phyloP scores from a whole-genome alignment of 1,140 invertebrate genomes.

The Oscheius sp. region DNA sequence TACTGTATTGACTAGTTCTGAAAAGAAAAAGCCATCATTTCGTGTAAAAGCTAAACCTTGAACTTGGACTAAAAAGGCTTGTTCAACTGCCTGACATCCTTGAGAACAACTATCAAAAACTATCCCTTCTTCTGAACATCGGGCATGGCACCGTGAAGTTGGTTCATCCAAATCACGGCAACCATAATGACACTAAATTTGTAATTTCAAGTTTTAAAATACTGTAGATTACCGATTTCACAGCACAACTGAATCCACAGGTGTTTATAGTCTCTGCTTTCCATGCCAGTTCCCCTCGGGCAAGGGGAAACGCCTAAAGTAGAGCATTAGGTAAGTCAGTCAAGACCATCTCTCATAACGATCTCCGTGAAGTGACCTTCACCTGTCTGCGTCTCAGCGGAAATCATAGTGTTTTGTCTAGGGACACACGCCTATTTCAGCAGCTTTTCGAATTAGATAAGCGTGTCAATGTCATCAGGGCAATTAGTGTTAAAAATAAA shows the following conservation, averaged over 20 bases:
- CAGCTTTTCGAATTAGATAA: too few species aligned
- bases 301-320: slow-evolving; percentile 25
- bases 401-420: too few species aligned
- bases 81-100: slow-evolving; percentile 26
- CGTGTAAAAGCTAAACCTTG: background rate
- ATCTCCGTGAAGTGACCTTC: slow-evolving; percentile 4
- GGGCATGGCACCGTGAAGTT: background rate
- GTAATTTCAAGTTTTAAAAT: background rate
- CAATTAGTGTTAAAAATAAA: too few species aligned
- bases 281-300: slow-evolving; percentile 20
- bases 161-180: slow-evolving; percentile 26
- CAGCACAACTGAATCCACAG: slow-evolving; percentile 7
- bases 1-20: slow-evolving; percentile 7
- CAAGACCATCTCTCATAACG: background rate
- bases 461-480: too few species aligned
- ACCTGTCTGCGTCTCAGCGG: background rate
- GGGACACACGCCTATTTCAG: slow-evolving; percentile 3
- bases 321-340: background rate
- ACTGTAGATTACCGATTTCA: background rate
- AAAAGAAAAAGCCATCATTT: background rate
- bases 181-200: slow-evolving; percentile 23
- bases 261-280: slow-evolving; percentile 6
- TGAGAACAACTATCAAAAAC: slow-evolving; percentile 14
- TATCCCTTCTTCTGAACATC: slow-evolving; percentile 23
- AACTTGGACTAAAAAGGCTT: slow-evolving; percentile 14